phyloP scores from a whole-genome alignment of 2,797 vertebrate species.

The Buceros bicornis region DNA sequence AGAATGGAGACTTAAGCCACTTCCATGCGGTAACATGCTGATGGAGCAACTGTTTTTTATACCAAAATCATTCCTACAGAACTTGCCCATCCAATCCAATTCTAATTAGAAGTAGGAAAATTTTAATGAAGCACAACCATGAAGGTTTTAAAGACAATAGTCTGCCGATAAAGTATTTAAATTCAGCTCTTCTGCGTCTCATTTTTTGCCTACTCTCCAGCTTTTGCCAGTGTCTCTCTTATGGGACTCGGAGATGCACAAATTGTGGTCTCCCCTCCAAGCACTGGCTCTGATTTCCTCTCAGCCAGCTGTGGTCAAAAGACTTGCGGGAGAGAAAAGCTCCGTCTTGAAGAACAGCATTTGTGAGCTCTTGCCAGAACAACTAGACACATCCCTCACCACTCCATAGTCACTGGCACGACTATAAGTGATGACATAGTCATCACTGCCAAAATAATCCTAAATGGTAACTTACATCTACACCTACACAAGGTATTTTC shows the following conservation, averaged over 20 bases:
- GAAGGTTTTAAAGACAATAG: constrained; percentile 60
- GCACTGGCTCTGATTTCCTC: neutral
- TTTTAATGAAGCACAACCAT: constrained; percentile 37
- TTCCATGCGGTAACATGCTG: neutral
- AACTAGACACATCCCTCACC: neutral
- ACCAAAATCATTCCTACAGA: constrained; percentile 35
- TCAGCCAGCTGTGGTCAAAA: neutral
- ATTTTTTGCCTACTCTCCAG: neutral
- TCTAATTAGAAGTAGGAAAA: constrained; percentile 45
- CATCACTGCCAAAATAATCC: neutral
- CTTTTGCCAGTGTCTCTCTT: neutral
- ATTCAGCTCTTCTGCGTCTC: neutral
- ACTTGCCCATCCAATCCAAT: constrained; percentile 5
- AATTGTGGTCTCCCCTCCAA: neutral
- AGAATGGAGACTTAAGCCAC: neutral
- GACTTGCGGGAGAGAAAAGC: neutral
- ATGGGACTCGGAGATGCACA: neutral
- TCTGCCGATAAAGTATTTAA: constrained; percentile 13
- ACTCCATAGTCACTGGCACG: neutral
- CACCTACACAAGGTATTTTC: neutral
- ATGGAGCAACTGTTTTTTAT: constrained; percentile 23
- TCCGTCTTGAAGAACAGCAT: constrained; percentile 5
- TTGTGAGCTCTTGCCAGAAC: constrained; percentile 23
- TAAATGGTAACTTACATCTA: neutral
- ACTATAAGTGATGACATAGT: neutral